phyloP scores from a whole-genome alignment of 2,113 vertebrate species.

The Polypterus bichir region DNA sequence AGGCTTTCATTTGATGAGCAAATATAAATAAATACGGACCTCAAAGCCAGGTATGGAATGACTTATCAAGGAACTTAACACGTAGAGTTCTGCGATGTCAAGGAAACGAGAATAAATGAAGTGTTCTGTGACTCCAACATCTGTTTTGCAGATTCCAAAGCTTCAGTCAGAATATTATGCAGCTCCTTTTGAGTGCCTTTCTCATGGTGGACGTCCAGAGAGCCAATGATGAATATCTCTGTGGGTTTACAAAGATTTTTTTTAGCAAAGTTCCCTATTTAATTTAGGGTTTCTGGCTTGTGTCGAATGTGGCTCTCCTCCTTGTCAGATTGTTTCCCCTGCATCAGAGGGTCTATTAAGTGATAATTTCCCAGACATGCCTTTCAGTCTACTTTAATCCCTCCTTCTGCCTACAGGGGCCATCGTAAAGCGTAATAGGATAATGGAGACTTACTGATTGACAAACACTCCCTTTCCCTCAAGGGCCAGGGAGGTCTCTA shows the following conservation, averaged over 20 bases:
- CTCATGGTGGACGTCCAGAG: background rate
- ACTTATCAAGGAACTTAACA: background rate
- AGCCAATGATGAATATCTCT: background rate
- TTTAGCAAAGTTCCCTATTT: background rate
- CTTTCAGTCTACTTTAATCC: constrained; percentile 16
- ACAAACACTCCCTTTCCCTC: constrained; percentile 32
- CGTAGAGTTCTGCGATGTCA: background rate
- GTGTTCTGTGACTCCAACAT: background rate
- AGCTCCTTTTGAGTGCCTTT: background rate
- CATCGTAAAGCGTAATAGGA: constrained; percentile 18
- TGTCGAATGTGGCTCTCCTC: background rate
- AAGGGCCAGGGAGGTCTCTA: constrained; percentile 28
- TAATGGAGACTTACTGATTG: constrained; percentile 30
- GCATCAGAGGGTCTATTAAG: constrained; percentile 16
- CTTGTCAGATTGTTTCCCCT: constrained; percentile 13
- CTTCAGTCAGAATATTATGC: background rate
- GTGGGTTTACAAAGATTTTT: constrained; percentile 10
- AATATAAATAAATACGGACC: too few species aligned
- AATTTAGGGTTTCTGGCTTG: background rate
- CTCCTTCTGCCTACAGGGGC: constrained; percentile 16
- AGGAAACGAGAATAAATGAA: background rate
- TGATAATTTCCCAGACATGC: constrained; percentile 20
- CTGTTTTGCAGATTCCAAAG: background rate
- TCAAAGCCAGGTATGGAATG: background rate
- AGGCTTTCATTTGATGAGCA: too few species aligned